Base-by-base conservation (phyloP, 2,797 vertebrate species). In the Menidia menidia region DNA sequence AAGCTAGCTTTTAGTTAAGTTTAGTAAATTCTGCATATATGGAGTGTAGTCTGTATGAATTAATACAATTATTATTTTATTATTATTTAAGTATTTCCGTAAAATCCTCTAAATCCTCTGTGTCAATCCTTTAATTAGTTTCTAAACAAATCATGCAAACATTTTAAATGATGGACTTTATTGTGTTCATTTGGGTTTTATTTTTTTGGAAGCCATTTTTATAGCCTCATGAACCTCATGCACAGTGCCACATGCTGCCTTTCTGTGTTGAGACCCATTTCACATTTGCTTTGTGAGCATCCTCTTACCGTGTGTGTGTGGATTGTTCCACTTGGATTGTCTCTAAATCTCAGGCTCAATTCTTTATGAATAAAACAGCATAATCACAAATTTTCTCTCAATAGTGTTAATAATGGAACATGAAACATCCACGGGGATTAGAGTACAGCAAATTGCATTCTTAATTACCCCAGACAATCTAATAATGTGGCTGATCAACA, bases 171-270 rank as follows among this genome's bases (percentile, higher is more conserved):
- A 1, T 68, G 58, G 16, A 48, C 44, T 56, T 57, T 75, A 81
- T 81, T 39, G 15, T 67, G 53, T 77, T 82, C 71, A 78, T 82
- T 86, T 85, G 79, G 74, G 78, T 75, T 77, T 73, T 6, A 80
- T 85, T 88, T 84, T 80, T 71, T 62, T 43, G 43, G 81, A 80
- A 87, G 73, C 82, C 58, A 80, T 81, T 87, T 83, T 78, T 53
- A 87, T 78, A 77, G 77, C 68, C 62, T 74, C 80, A 72, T 81
- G 65, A 75, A 68, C 53, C 77, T 78, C 68, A 78, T 86, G 77
- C 83, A 72, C 65, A 19, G 52, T 52, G 65, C 72, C 66, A 68
- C 75, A 75, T 60, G 59, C 64, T 75, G 68, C 64, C 56, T 50
- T 57, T 75, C 55, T 60, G 6, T 10, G 19, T 55, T 18, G 31